These are phyloP conservation scores for Uloborus plumipes DNA, from an alignment of 2,888 invertebrate genomes.

Conservation along the genomic window DNA sequence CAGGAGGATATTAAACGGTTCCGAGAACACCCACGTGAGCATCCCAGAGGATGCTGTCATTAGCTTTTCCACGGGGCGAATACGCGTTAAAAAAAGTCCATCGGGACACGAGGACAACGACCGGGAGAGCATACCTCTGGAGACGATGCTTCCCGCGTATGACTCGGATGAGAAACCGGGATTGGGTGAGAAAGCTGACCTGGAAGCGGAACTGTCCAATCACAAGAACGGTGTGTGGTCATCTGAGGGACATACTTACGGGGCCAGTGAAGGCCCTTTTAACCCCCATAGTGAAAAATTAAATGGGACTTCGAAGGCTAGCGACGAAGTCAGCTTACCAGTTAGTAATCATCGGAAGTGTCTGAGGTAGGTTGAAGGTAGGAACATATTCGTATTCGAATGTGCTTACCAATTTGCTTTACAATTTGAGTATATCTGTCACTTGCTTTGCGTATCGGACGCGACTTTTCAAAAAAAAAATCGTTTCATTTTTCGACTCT, in stretches of 20 bases:
- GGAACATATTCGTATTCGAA: slow-evolving; percentile 31
- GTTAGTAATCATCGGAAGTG: slow-evolving; percentile 57
- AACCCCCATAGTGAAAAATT: slow-evolving; percentile 30
- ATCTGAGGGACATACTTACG: slow-evolving; percentile 20
- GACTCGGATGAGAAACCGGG: slow-evolving; percentile 3
- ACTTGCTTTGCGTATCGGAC: not conserved
- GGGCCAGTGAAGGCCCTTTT: slow-evolving; percentile 24
- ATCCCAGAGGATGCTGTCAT: slow-evolving; percentile 57
- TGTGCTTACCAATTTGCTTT: slow-evolving; percentile 15
- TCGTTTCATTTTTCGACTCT: no score
- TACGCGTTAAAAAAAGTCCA: slow-evolving; percentile 29
- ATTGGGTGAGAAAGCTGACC: slow-evolving; percentile 31
- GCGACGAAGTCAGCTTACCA: slow-evolving; percentile 37
- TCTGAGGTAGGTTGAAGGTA: slow-evolving; percentile 59
- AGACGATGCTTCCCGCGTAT: slow-evolving; percentile 40
- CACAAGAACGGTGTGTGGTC: slow-evolving; percentile 51
- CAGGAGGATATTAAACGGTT: slow-evolving; percentile 45
- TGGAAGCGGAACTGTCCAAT: slow-evolving; percentile 39
- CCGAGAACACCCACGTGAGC: slow-evolving; percentile 23
- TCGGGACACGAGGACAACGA: slow-evolving; percentile 13
- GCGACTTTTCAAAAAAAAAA: no score
- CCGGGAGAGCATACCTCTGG: slow-evolving; percentile 42
- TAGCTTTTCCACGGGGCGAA: slow-evolving; percentile 37
- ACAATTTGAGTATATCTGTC: not conserved
- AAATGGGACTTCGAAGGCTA: slow-evolving; percentile 38